phyloP scores from a whole-genome alignment of 2,797 vertebrate genomes.

The Acanthopagrus latus region DNA sequence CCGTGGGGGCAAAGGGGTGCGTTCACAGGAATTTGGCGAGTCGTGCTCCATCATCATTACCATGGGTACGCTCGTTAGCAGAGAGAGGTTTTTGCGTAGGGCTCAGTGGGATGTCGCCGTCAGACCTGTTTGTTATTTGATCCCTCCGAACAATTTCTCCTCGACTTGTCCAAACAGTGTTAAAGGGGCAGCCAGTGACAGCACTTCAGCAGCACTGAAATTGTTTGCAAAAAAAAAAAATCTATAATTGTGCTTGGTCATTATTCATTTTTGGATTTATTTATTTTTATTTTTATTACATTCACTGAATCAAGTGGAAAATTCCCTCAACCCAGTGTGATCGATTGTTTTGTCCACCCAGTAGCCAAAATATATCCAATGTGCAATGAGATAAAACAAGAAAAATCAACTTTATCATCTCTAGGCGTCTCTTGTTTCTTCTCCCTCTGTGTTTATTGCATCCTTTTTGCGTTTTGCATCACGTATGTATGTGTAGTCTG shows the following conservation, averaged over 20 bases:
- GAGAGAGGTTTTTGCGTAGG: conserved; percentile 41
- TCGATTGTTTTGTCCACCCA: neutral
- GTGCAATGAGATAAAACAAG: neutral
- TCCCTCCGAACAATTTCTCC: conserved; percentile 49
- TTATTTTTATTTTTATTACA: neutral
- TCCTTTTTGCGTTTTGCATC: too few species aligned
- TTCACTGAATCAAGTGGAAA: neutral
- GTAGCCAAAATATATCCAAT: neutral
- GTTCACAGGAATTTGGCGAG: conserved; percentile 61
- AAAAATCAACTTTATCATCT: neutral
- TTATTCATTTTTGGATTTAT: neutral
- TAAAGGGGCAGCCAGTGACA: conserved; percentile 12
- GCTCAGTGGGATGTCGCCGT: conserved; percentile 56
- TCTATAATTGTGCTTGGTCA: too few species aligned
- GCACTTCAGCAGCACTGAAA: neutral
- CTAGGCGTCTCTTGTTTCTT: neutral
- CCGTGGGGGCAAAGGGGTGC: conserved; percentile 63
- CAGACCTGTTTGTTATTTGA: conserved; percentile 59
- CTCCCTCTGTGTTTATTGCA: too few species aligned
- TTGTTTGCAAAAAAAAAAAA: neutral
- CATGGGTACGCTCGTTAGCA: conserved; percentile 77
- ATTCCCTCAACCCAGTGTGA: neutral
- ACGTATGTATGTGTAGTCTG: neutral
- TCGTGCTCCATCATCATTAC: conserved; percentile 58
- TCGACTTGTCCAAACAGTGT: conserved; percentile 36